These are phyloP conservation scores for Dione vanillae DNA, from an alignment of 2,888 invertebrate species.

Conservation along the genomic window DNA sequence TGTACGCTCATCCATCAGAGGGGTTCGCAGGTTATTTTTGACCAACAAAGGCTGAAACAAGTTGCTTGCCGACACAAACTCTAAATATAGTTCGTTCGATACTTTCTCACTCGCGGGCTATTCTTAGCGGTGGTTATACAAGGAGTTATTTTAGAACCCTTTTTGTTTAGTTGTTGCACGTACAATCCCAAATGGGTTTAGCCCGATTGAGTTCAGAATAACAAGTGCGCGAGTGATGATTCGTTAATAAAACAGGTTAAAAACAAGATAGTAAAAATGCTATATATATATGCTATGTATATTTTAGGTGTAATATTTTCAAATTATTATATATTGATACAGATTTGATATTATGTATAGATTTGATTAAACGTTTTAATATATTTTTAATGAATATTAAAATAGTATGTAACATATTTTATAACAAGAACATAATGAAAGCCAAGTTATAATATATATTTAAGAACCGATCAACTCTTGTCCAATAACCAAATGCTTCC, in stretches of 20 bases:
- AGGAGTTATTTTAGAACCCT: slow-evolving; percentile 65
- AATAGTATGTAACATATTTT: neutral
- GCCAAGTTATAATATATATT: no score
- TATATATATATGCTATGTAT: neutral
- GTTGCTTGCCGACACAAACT: slow-evolving; percentile 52
- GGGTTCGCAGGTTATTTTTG: slow-evolving; percentile 65
- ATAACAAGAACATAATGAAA: neutral
- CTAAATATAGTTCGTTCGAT: slow-evolving; percentile 70
- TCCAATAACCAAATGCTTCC: neutral
- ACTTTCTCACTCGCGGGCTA: slow-evolving; percentile 68
- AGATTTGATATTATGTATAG: no score
- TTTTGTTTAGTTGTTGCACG: slow-evolving; percentile 58
- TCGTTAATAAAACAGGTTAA: neutral
- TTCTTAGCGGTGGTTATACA: slow-evolving; percentile 68
- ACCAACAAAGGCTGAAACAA: slow-evolving; percentile 71
- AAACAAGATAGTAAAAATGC: neutral
- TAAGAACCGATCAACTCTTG: no score
- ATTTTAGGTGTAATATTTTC: neutral
- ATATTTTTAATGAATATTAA: no score
- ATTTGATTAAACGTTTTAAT: neutral
- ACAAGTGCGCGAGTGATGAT: slow-evolving; percentile 26
- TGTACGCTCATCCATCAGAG: slow-evolving; percentile 47
- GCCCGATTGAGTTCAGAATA: slow-evolving; percentile 28
- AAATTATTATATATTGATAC: neutral
- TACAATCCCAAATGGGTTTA: slow-evolving; percentile 41